Percentiles rank a stretch among this genome's conserved stretches.
Evolutionary conservation across 2,113 vertebrate species (phyloP).

Genomic region (Toxostoma redivivum): DNA sequence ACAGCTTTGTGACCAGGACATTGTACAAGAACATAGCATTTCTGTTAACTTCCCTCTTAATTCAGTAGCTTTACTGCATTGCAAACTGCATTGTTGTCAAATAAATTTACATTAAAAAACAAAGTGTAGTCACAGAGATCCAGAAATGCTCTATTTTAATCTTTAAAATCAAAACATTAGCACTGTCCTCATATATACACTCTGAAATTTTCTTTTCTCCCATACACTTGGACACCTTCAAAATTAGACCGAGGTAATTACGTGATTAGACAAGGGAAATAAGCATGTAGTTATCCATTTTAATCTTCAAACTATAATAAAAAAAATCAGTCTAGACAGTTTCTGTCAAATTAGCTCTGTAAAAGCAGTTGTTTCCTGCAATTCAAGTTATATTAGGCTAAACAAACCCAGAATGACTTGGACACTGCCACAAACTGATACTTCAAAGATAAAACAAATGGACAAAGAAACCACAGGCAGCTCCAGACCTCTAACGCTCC

Average conservation of each 20-base stretch:
- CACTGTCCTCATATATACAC: background rate
- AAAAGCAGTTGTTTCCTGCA: background rate
- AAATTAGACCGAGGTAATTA: slow-evolving; percentile 49
- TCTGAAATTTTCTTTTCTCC: background rate
- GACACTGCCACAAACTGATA: background rate
- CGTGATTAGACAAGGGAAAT: slow-evolving; percentile 37
- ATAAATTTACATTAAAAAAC: background rate
- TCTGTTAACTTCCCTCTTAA: background rate
- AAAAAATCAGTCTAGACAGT: background rate
- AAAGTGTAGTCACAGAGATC: background rate
- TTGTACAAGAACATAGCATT: background rate
- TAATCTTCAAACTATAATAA: slow-evolving; percentile 4
- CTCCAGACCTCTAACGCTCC: background rate
- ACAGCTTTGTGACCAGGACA: background rate
- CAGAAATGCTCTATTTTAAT: background rate
- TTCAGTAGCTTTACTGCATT: background rate
- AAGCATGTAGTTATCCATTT: background rate
- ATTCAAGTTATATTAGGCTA: background rate
- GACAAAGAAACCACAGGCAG: background rate
- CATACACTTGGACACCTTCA: slow-evolving; percentile 22
- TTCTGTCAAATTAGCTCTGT: slow-evolving; percentile 3
- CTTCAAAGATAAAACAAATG: background rate
- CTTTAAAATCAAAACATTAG: background rate
- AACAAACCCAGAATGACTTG: background rate
- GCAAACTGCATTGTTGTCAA: background rate